These are phyloP conservation scores for Pocota personata DNA, from an alignment of 2,888 invertebrate genomes.

Conservation along the genomic window DNA sequence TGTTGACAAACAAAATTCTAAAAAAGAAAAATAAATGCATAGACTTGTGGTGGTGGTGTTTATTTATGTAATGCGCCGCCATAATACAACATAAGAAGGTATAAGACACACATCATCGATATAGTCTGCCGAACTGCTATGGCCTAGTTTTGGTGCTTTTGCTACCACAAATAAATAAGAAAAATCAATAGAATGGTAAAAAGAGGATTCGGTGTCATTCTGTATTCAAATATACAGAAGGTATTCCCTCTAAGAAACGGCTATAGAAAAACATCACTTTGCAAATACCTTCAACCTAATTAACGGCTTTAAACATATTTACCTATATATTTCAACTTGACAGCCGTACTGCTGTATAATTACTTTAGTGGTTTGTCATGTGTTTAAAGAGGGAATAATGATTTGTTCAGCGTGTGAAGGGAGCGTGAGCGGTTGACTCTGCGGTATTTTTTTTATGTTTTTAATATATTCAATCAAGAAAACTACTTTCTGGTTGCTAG, in stretches of 20 bases:
- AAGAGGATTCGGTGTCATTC: conserved; percentile 34
- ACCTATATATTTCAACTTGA: not conserved
- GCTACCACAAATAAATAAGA: conserved; percentile 5
- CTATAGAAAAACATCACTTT: not conserved
- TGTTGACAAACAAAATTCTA: conserved; percentile 1
- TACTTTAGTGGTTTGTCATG: not conserved
- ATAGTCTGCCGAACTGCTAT: conserved; percentile 9
- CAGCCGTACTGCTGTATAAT: not conserved
- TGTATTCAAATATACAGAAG: not conserved
- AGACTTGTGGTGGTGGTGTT: not conserved
- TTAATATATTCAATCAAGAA: not conserved
- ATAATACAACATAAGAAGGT: conserved; percentile 8
- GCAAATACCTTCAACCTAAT: not conserved
- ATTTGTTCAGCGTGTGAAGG: not conserved
- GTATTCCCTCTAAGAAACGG: not conserved
- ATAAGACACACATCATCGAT: conserved; percentile 35
- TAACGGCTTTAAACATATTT: not conserved
- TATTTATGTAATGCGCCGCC: conserved; percentile 4
- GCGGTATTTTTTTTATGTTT: not conserved
- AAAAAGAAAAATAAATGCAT: not conserved
- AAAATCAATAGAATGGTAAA: conserved; percentile 48
- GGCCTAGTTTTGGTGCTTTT: conserved; percentile 32
- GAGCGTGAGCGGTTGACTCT: not conserved
- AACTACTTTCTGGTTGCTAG: not conserved
- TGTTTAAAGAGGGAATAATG: not conserved